Base-by-base conservation (phyloP, 2,888 invertebrate species). In the Drosophila macrospina region DNA sequence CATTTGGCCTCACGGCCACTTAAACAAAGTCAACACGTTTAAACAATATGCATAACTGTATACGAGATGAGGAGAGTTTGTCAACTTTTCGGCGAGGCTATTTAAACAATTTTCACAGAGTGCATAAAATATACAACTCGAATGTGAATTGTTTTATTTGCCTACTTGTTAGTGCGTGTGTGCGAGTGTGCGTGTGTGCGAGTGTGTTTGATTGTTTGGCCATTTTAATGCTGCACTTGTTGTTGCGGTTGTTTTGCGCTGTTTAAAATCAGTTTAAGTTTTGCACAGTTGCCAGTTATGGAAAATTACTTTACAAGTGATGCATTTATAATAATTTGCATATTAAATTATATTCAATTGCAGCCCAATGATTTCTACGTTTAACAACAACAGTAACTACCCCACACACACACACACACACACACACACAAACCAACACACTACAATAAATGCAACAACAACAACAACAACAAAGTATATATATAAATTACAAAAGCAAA, bases 311-410 rank as follows among this genome's bases (percentile, higher is more conserved):
- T 75, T 71, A 69, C 80, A 82, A 82, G 67, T 79, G 85, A 86
- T 84, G 71, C 85, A 85, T 85, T 83, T 87, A 87, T 79, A 65
- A 80, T 80, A 83, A 88, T 86, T 88, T 85, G 84, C 84, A 88
- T 85, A 85, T 86, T 76, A 83, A 88, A 86, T 86, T 80, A 77
- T 80, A 65, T 80, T 69, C 78, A 86, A 77, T 79, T 67, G 64
- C 67, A 72, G 76, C 39, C 72, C 72, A 82, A 86, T 88, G 85
- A 80, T 83, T 88, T 83, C 55, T 55, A 50, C 67, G 54, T 66
- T 63, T 39, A 67, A 52, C 63, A 61, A 59, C 57, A 70, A 59
- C 39, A 59, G 56, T 34, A 68, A 28, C 28, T 6, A 28, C 5
- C 5, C 13, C 3, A 20, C 20, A 20, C 20, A 50, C 10, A 16